Conservation (phyloP, 1,140 invertebrate genomes). For the Cydia pomonella region DNA sequence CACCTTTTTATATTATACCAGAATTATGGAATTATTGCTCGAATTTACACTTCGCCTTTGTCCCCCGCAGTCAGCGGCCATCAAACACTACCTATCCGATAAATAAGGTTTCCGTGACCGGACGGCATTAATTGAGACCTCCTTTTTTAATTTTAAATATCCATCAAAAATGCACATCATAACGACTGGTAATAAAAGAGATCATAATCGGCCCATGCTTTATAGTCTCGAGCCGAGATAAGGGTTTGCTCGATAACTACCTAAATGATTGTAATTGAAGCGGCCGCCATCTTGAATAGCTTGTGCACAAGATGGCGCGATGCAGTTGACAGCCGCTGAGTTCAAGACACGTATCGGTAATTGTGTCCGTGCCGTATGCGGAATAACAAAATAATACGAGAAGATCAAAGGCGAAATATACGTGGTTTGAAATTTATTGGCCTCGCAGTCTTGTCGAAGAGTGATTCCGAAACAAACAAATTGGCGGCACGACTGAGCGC, state of each 20-base stretch:
- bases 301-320: constrained; percentile 59
- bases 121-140: constrained; percentile 66
- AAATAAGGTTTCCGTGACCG: constrained; percentile 70
- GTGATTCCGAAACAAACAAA: constrained; percentile 67
- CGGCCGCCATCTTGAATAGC: constrained; percentile 51
- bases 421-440: constrained; percentile 77
- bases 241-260: constrained; percentile 53
- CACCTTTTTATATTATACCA: constrained; percentile 60
- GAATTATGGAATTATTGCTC: constrained; percentile 51
- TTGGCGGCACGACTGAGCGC: constrained; percentile 44
- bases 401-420: constrained; percentile 78
- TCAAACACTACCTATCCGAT: constrained; percentile 55
- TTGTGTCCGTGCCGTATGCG: constrained; percentile 60
- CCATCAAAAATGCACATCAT: constrained; percentile 74
- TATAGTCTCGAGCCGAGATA: constrained; percentile 54
- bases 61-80: constrained; percentile 42
- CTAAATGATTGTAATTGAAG: constrained; percentile 38
- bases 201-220: constrained; percentile 62
- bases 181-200: constrained; percentile 64
- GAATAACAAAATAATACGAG: constrained; percentile 70
- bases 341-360: constrained; percentile 70
- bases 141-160: constrained; percentile 61
- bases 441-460: constrained; percentile 55
- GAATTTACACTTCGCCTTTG: constrained; percentile 45
- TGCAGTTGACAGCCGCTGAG: constrained; percentile 11